phyloP scores from a whole-genome alignment of 2,888 invertebrate genomes.

The Helleia helle region DNA sequence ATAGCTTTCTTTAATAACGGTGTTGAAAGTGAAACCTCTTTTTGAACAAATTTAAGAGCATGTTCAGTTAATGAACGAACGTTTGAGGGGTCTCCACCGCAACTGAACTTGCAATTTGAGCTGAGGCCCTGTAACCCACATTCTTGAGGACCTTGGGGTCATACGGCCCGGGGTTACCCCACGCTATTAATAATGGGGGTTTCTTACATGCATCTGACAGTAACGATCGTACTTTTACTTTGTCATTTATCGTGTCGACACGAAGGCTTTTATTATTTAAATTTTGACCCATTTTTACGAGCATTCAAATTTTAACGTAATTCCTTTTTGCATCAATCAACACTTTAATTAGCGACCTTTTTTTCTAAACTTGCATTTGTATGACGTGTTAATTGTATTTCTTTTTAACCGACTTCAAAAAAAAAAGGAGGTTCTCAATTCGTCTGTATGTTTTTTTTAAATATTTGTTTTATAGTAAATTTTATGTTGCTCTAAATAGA shows the following conservation, averaged over 20 bases:
- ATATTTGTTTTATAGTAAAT: no score
- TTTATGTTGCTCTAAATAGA: no score
- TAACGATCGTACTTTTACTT: slow-evolving; percentile 57
- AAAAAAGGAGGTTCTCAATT: no score
- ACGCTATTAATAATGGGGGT: slow-evolving; percentile 59
- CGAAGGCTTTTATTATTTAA: slow-evolving; percentile 34
- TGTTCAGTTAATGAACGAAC: neutral
- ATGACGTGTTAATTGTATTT: no score
- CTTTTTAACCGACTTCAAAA: no score
- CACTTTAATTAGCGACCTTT: slow-evolving; percentile 12
- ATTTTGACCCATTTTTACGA: slow-evolving; percentile 26
- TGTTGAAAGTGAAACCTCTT: neutral
- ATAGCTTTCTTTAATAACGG: no score
- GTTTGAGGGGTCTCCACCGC: neutral
- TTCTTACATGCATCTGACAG: slow-evolving; percentile 62
- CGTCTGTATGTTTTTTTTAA: no score
- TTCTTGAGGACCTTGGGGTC: slow-evolving; percentile 28
- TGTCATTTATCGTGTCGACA: slow-evolving; percentile 44
- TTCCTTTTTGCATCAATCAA: slow-evolving; percentile 24
- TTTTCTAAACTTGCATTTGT: neutral
- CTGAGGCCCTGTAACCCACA: slow-evolving; percentile 21
- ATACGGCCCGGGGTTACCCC: slow-evolving; percentile 23
- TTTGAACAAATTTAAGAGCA: slow-evolving; percentile 10
- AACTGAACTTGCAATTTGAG: slow-evolving; percentile 14
- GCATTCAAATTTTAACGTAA: slow-evolving; percentile 19